Conservation (phyloP, 2,797 vertebrate genomes). For the Oophaga sylvatica region DNA sequence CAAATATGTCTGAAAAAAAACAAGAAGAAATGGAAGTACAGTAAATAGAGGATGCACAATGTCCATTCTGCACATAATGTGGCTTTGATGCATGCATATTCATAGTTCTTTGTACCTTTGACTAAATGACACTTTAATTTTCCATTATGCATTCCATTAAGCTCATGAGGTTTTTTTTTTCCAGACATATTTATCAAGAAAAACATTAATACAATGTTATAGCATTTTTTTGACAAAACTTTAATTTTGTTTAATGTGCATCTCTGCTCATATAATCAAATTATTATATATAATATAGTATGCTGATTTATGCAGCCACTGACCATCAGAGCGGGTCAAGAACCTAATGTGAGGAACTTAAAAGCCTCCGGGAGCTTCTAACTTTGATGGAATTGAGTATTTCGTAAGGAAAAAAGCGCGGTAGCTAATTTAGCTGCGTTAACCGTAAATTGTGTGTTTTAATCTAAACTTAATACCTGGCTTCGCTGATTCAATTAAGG, state of each 20-base stretch:
- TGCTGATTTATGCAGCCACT: slow-evolving; percentile 59
- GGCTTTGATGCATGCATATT: slow-evolving; percentile 52
- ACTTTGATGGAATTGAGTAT: slow-evolving; percentile 37
- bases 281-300: slow-evolving; percentile 77
- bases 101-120: slow-evolving; percentile 59
- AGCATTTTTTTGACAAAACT: slow-evolving; percentile 67
- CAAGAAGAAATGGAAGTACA: neutral
- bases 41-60: slow-evolving; percentile 41
- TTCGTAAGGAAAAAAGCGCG: slow-evolving; percentile 19
- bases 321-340: slow-evolving; percentile 48
- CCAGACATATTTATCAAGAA: slow-evolving; percentile 52
- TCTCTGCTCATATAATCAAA: slow-evolving; percentile 78
- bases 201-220: slow-evolving; percentile 60
- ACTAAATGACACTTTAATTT: slow-evolving; percentile 61
- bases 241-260: slow-evolving; percentile 80
- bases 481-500: slow-evolving; percentile 30
- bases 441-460: slow-evolving; percentile 44
- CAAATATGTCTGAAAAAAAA: slow-evolving; percentile 27
- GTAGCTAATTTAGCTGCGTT: slow-evolving; percentile 2
- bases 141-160: slow-evolving; percentile 63
- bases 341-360: slow-evolving; percentile 56
- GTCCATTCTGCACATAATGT: slow-evolving; percentile 54
- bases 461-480: slow-evolving; percentile 28
- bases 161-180: slow-evolving; percentile 46
- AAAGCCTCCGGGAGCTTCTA: slow-evolving; percentile 41